These are phyloP conservation scores for Daubentonia madagascariensis DNA, from an alignment of 2,113 vertebrate genomes.

Conservation along the genomic window DNA sequence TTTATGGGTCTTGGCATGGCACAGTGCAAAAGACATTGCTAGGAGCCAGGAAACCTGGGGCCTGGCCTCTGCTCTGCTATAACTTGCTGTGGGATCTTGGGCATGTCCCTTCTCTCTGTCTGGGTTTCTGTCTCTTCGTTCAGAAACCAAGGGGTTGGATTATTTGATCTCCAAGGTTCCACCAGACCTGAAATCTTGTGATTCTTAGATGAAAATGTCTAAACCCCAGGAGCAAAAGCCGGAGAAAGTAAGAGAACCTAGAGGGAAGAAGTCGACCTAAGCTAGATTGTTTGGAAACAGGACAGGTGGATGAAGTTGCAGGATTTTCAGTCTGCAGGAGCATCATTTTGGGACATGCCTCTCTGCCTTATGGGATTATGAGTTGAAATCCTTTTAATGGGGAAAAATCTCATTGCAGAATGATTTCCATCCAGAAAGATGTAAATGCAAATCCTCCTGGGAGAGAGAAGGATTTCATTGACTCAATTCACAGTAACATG, in stretches of 20 bases:
- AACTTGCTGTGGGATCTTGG: neutral
- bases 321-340: neutral
- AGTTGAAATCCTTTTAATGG: slow-evolving; percentile 1
- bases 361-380: neutral
- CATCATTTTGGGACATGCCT: neutral
- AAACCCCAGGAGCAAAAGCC: neutral
- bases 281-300: neutral
- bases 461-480: neutral
- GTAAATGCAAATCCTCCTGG: neutral
- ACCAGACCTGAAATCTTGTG: neutral
- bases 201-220: neutral
- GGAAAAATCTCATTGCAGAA: neutral
- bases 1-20: neutral
- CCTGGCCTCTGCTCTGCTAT: neutral
- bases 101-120: neutral
- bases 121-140: slow-evolving; percentile 21
- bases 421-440: slow-evolving; percentile 17
- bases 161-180: neutral
- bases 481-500: slow-evolving; percentile 19
- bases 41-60: neutral
- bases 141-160: neutral
- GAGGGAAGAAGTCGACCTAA: neutral
- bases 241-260: neutral
- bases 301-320: neutral
- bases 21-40: neutral